Percentiles rank a stretch among this genome's conserved stretches.
phyloP scores from a whole-genome alignment of 2,113 vertebrate species.

The Podocnemis expansa region DNA sequence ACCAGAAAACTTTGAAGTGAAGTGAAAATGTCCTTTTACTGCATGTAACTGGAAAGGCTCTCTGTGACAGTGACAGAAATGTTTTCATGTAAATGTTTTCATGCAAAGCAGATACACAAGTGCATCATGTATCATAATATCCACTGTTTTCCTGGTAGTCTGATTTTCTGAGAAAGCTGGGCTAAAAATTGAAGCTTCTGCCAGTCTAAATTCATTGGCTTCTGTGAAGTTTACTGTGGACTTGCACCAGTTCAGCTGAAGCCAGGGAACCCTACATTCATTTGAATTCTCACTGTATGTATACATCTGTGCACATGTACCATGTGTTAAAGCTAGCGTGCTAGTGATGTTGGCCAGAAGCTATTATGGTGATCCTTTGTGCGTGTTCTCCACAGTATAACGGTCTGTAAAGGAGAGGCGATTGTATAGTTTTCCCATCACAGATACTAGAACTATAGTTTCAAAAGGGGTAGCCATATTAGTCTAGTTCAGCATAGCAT shows the following conservation, averaged over 20 bases:
- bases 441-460: neutral
- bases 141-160: neutral
- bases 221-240: neutral
- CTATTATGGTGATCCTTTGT: too few relatives aligned
- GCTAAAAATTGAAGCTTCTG: fast-evolving
- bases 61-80: neutral
- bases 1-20: neutral
- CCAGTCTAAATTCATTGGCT: neutral
- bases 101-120: neutral
- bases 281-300: neutral
- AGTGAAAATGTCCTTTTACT: neutral
- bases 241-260: neutral
- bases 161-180: neutral
- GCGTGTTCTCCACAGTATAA: neutral
- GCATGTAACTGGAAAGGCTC: neutral
- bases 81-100: neutral
- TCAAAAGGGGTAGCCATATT: too few relatives aligned
- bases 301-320: neutral
- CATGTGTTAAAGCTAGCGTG: neutral
- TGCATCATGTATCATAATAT: fast-evolving
- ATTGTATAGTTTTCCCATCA: neutral
- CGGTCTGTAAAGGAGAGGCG: neutral
- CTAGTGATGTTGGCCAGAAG: neutral
- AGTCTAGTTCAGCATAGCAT: too few relatives aligned
- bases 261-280: neutral